These are phyloP conservation scores for Pristionchus fissidentatus DNA, from an alignment of 2,888 invertebrate genomes.

Conservation along the genomic window DNA sequence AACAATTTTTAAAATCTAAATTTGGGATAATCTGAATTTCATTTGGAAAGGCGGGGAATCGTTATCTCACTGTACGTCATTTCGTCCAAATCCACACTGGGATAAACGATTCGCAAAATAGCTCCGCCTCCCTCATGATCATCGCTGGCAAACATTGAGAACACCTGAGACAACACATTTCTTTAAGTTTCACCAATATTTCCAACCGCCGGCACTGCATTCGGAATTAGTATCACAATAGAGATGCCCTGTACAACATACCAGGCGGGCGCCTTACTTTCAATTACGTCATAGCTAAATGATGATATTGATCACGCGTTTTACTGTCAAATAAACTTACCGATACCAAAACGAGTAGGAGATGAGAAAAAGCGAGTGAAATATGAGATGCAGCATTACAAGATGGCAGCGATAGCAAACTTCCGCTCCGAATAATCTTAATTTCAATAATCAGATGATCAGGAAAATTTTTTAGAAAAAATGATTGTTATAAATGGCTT, in stretches of 20 bases:
- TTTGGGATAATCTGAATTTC: no score
- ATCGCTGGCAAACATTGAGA: neutral
- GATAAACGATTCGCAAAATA: neutral
- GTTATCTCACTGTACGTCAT: neutral
- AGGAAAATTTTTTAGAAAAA: neutral
- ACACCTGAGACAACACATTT: neutral
- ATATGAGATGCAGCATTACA: slow-evolving; percentile 22
- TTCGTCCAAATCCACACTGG: neutral
- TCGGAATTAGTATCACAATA: neutral
- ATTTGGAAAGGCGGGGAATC: no score
- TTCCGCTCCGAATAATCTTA: neutral
- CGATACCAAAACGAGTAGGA: slow-evolving; percentile 17
- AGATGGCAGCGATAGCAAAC: neutral
- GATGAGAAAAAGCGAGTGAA: slow-evolving; percentile 5
- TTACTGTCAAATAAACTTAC: neutral
- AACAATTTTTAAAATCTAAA: neutral
- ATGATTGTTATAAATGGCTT: neutral
- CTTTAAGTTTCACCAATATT: neutral
- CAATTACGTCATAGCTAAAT: neutral
- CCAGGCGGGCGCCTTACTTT: neutral
- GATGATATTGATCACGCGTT: neutral
- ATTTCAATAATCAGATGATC: neutral
- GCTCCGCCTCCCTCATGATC: neutral
- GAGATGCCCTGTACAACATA: neutral
- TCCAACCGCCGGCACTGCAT: neutral